These are phyloP conservation scores for Agrypnia vestita DNA, from an alignment of 1,140 invertebrate genomes.

Conservation along the genomic window DNA sequence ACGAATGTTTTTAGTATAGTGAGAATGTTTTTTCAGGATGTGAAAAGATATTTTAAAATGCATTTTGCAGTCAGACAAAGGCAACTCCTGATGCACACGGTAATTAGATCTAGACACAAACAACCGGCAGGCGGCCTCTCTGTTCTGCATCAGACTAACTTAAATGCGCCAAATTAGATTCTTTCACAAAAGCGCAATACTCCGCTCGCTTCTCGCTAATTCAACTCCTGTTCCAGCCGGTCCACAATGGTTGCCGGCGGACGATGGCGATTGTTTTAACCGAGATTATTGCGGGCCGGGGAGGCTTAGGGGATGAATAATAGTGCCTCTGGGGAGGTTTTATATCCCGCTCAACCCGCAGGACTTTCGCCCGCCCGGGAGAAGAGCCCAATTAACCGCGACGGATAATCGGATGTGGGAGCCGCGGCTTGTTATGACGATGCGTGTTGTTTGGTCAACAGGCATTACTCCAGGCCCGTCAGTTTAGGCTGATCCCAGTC, in stretches of 20 bases:
- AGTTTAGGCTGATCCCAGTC: no score
- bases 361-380: background rate
- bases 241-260: background rate
- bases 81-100: background rate
- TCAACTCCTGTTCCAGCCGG: background rate
- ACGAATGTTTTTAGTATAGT: no score
- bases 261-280: constrained; percentile 29
- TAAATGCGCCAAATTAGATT: no score
- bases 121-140: background rate
- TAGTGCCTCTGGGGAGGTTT: constrained; percentile 29
- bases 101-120: background rate
- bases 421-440: constrained; percentile 5
- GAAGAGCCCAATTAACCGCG: constrained; percentile 34
- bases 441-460: background rate
- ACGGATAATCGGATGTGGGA: constrained; percentile 18
- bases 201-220: background rate
- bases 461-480: no score
- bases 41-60: background rate
- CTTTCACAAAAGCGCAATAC: no score
- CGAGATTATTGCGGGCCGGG: constrained; percentile 23
- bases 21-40: no score
- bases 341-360: constrained; percentile 19
- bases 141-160: background rate
- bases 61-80: background rate
- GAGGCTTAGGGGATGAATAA: constrained; percentile 36